phyloP scores from a whole-genome alignment of 2,888 invertebrate genomes.

The Eledona agricola region DNA sequence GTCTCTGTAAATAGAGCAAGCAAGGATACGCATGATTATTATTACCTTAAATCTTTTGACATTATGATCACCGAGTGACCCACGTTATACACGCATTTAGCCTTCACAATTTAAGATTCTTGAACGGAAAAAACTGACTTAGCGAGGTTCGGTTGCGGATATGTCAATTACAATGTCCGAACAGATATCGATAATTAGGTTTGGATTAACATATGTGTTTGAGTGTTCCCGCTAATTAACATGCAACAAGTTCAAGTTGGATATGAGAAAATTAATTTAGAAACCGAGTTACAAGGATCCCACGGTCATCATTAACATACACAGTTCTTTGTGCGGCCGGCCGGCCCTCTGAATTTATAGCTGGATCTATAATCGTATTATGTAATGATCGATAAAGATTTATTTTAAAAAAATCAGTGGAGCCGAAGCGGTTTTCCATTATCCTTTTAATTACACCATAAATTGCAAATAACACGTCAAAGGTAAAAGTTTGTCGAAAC shows the following conservation, averaged over 20 bases:
- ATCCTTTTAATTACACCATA: constrained; percentile 35
- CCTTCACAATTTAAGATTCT: constrained; percentile 22
- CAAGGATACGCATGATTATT: constrained; percentile 13
- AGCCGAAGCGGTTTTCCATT: constrained; percentile 28
- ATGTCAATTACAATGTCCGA: constrained; percentile 23
- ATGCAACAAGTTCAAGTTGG: constrained; percentile 30
- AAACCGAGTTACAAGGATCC: constrained; percentile 35
- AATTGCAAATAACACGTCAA: constrained; percentile 33
- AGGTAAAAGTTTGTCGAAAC: constrained; percentile 33
- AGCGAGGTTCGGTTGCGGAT: constrained; percentile 29
- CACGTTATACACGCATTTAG: constrained; percentile 12
- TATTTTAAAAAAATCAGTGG: constrained; percentile 27
- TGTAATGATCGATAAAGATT: constrained; percentile 28
- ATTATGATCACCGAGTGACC: no score
- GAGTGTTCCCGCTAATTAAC: constrained; percentile 31
- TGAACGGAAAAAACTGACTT: constrained; percentile 20
- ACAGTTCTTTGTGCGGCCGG: constrained; percentile 33
- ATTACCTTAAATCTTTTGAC: constrained; percentile 31
- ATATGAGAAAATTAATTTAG: constrained; percentile 38
- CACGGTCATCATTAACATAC: constrained; percentile 39
- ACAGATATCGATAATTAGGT: constrained; percentile 26
- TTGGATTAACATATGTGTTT: constrained; percentile 30
- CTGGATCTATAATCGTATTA: constrained; percentile 36
- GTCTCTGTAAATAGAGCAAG: constrained; percentile 29
- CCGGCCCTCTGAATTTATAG: constrained; percentile 35